Evolutionary conservation across 2,113 vertebrate species (phyloP), one percentile per base, ranked within the genome.

Genomic region (Pungitius pungitius): DNA sequence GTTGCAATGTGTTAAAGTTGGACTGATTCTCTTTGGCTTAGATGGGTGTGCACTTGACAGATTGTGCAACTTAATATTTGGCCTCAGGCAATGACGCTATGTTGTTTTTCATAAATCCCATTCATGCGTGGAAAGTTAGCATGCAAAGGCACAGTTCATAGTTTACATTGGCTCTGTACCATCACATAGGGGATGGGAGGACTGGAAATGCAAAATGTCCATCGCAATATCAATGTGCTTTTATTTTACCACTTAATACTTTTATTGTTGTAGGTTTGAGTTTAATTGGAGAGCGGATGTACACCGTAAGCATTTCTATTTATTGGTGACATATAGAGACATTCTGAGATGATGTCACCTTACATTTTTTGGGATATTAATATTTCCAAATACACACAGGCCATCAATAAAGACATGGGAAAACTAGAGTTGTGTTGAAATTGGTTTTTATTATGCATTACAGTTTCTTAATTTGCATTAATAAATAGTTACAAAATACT

Each of bases 71-170:
- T 13, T 8, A 42, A 45, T 37, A 43, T 60, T 62, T 78, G 4
- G 66, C 84, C 80, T 64, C 72, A 68, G 78, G 86, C 45, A 64
- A 66, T 18, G 60, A 78, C 26, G 43, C 47, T 20, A 39, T 1
- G 4, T 63, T 6, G 26, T 56, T 60, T 86, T 81, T 67, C 74
- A 84, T 39, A 80, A 81, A 72, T 77, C 35, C 9, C 70, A 81
- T 47, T 72, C 69, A 73, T 76, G 75, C n/a, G 75, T 75, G 75
- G 33, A 87, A 62, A 54, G 51, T 37, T 47, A 66, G 77, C 49
- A 1, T 63, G 78, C 39, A 40, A 49, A 79, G 63, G 55, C 69
- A 74, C 35, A 77, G 69, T 66, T 80, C 58, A 75, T 68, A 62
- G 22, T 49, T 55, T 69, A 14, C 39, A 27, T 39, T n/a, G 27